These are phyloP conservation scores for Australoheros facetus DNA, from an alignment of 2,797 vertebrate genomes.

Conservation along the genomic window DNA sequence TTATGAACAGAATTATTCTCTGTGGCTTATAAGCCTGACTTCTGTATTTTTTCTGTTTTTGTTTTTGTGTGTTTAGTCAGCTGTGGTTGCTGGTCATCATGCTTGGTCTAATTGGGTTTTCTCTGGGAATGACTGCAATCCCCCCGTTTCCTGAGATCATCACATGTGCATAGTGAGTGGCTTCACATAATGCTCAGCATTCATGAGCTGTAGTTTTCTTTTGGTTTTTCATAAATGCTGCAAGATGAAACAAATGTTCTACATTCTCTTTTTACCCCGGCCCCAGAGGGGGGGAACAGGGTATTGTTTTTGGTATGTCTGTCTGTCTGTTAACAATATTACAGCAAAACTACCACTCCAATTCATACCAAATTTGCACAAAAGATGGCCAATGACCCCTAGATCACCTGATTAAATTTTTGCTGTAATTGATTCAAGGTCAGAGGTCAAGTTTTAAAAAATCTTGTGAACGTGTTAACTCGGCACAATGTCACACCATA, in stretches of 20 bases:
- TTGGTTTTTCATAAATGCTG: background rate
- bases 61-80: slow-evolving; percentile 78
- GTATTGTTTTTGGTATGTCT: too few relatives aligned
- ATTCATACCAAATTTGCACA: too few relatives aligned
- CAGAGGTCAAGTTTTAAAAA: too few relatives aligned
- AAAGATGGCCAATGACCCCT: too few relatives aligned
- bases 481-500: too few relatives aligned
- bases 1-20: background rate
- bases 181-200: background rate
- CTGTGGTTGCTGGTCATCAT: slow-evolving; percentile 91
- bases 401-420: too few relatives aligned
- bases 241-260: background rate
- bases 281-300: too few relatives aligned
- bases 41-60: background rate
- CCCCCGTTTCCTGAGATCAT: slow-evolving; percentile 92
- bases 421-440: too few relatives aligned
- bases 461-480: too few relatives aligned
- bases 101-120: slow-evolving; percentile 87
- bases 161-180: slow-evolving; percentile 88
- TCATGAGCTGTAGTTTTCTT: background rate
- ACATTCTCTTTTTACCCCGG: background rate
- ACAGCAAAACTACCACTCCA: too few relatives aligned
- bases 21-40: background rate
- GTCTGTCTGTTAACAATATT: too few relatives aligned
- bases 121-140: slow-evolving; percentile 88